Evolutionary conservation across 2,888 invertebrate genomes (phyloP), one percentile per base, ranked within the genome.

Genomic region (Sphaerophoria taeniata): DNA sequence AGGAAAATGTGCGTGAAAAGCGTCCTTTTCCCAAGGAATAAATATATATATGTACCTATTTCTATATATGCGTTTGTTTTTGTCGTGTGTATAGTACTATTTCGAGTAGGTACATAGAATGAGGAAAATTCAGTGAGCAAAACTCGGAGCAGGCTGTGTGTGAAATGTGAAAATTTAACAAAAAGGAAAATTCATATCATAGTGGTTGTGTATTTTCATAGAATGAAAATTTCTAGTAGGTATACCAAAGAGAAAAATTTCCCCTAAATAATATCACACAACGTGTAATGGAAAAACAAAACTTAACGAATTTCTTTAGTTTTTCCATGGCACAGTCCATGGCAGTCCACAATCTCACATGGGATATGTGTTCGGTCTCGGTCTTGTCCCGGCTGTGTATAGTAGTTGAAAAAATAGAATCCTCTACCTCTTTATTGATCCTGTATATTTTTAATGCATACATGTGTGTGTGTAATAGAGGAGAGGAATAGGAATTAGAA

Each of bases 231-330:
- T 24, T 34, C 60, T 43, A 39, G 71, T 67, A 14, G 7, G 2
- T 53, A 60, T 49, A 71, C 67, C 55, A 47, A 69, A 72, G 72
- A 85, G 76, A 73, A 49, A 51, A 39, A 67, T 84, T 81, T 73
- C 81, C 85, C 85, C 73, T 73, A 73, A 69, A 70, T 0, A 39
- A 34, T 24, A 39, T 16, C 34, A 69, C 36, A 70, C 31, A 12
- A 36, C 36, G 51, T 60, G 58, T 14, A 74, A 60, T 9, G 45
- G 71, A 84, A 85, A 76, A 81, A 73, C 73, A 76, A 77, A 73
- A 85, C 85, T 85, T 58, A 73, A 85, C 85, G 85, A 85, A 81
- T 63, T 80, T 85, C 85, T 77, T 85, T 76, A 53, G 76, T 80
- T 80, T 77, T 77, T 45, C 43, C 36, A 36, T 60, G 60, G 67